These are phyloP conservation scores for Iphiclides podalirius DNA, from an alignment of 2,888 invertebrate genomes.

Conservation along the genomic window DNA sequence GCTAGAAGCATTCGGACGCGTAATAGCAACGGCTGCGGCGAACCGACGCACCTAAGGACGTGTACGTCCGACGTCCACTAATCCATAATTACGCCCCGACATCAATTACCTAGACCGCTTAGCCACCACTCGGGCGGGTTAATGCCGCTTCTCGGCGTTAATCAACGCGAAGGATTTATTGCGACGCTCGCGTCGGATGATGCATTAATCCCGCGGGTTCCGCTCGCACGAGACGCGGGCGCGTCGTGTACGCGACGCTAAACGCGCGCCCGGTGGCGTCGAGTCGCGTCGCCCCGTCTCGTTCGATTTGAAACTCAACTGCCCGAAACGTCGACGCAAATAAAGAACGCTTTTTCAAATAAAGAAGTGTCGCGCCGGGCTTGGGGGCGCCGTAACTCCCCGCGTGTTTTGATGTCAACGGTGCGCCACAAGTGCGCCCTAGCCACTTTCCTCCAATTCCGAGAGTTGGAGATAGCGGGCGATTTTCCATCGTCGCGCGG, in stretches of 20 bases:
- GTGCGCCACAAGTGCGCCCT: slow-evolving; percentile 76
- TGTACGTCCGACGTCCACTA: slow-evolving; percentile 12
- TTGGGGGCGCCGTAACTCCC: slow-evolving; percentile 72
- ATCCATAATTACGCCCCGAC: slow-evolving; percentile 23
- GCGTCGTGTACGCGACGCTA: too few relatives aligned
- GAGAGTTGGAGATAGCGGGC: slow-evolving; percentile 77
- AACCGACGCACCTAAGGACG: background rate
- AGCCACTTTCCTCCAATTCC: slow-evolving; percentile 76
- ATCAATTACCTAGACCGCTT: slow-evolving; percentile 22
- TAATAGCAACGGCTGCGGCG: slow-evolving; percentile 16
- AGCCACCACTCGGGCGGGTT: too few relatives aligned
- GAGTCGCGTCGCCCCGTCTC: slow-evolving; percentile 27
- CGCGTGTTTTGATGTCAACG: slow-evolving; percentile 79
- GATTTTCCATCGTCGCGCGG: slow-evolving; percentile 78
- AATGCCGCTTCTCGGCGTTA: slow-evolving; percentile 18
- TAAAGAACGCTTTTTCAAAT: too few relatives aligned
- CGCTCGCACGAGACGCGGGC: too few relatives aligned
- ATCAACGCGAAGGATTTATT: slow-evolving; percentile 27
- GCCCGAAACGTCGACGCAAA: slow-evolving; percentile 69
- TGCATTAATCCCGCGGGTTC: too few relatives aligned
- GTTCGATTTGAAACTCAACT: slow-evolving; percentile 74
- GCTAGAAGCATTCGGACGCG: slow-evolving; percentile 24
- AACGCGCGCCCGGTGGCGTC: too few relatives aligned
- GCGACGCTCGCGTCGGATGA: too few relatives aligned
- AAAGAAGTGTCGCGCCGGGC: slow-evolving; percentile 57